These are phyloP conservation scores for Puffinus mauretanicus DNA, from an alignment of 2,113 vertebrate genomes.

Conservation along the genomic window DNA sequence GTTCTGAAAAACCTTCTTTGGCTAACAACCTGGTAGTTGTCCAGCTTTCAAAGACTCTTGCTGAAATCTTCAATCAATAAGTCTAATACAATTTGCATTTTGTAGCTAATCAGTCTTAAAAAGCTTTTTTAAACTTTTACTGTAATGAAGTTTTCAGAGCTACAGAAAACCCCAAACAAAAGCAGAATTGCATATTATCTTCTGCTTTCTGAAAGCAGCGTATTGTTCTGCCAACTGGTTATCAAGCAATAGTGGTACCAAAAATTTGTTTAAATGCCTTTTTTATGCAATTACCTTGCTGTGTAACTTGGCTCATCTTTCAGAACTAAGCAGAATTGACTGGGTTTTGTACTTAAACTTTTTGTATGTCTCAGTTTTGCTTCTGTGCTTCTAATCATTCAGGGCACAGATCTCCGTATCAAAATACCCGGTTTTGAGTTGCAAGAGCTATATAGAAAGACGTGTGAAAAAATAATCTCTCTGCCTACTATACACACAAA, in stretches of 20 bases:
- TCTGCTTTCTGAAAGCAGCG: neutral
- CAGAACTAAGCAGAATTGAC: neutral
- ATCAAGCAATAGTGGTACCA: neutral
- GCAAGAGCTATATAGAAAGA: neutral
- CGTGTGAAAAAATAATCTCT: rapidly evolving
- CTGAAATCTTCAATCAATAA: neutral
- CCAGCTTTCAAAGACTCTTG: neutral
- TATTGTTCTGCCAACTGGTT: neutral
- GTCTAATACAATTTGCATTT: neutral
- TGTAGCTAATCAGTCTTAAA: neutral
- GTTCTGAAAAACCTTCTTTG: neutral
- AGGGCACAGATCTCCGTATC: neutral
- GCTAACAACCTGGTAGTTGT: neutral
- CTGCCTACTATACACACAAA: neutral
- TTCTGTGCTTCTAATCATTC: neutral
- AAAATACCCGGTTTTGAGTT: neutral
- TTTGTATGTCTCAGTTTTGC: neutral
- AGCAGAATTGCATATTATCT: neutral
- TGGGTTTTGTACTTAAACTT: neutral
- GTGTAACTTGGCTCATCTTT: neutral
- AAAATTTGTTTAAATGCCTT: neutral
- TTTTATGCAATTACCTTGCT: neutral
- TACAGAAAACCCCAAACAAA: neutral
- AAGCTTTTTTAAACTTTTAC: neutral
- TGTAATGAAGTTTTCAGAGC: neutral